Percentiles rank a stretch among this genome's conserved stretches.
Evolutionary conservation across 2,888 invertebrate species (phyloP).

Genomic region (Boloria selene): DNA sequence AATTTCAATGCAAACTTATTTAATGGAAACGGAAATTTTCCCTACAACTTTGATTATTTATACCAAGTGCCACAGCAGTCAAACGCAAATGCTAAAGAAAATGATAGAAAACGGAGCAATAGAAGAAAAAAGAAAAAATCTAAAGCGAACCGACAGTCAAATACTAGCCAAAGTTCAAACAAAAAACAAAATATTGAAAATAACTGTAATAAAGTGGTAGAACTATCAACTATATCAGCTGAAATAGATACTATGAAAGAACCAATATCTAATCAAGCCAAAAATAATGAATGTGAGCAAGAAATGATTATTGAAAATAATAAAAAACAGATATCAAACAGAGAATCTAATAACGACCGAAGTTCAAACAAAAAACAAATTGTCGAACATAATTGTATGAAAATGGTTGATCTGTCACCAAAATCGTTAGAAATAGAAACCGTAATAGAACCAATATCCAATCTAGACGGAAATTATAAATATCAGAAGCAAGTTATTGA

Average conservation of each 20-base stretch:
- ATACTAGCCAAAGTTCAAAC: constrained; percentile 19
- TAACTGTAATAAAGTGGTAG: constrained; percentile 12
- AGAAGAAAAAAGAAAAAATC: constrained; percentile 33
- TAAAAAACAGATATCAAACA: constrained; percentile 7
- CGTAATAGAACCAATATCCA: constrained; percentile 19
- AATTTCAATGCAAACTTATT: constrained; percentile 31
- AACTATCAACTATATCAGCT: constrained; percentile 17
- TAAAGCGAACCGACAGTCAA: constrained; percentile 15
- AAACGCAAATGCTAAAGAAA: constrained; percentile 19
- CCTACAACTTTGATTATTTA: constrained; percentile 42
- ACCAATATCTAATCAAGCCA: constrained; percentile 20
- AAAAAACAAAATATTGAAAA: constrained; percentile 14
- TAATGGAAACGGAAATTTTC: constrained; percentile 33
- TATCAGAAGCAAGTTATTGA: constrained; percentile 1
- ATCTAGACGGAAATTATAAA: background rate
- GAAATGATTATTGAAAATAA: background rate
- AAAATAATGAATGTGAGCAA: background rate
- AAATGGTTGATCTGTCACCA: constrained; percentile 15
- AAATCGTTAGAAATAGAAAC: constrained; percentile 23
- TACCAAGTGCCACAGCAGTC: constrained; percentile 38
- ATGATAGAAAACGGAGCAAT: constrained; percentile 29
- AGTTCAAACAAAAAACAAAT: background rate
- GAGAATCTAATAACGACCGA: background rate
- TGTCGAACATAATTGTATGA: background rate
- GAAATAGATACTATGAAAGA: constrained; percentile 21